These are phyloP conservation scores for Rotaria magnacalcarata DNA, from an alignment of 2,888 invertebrate genomes.

Conservation along the genomic window DNA sequence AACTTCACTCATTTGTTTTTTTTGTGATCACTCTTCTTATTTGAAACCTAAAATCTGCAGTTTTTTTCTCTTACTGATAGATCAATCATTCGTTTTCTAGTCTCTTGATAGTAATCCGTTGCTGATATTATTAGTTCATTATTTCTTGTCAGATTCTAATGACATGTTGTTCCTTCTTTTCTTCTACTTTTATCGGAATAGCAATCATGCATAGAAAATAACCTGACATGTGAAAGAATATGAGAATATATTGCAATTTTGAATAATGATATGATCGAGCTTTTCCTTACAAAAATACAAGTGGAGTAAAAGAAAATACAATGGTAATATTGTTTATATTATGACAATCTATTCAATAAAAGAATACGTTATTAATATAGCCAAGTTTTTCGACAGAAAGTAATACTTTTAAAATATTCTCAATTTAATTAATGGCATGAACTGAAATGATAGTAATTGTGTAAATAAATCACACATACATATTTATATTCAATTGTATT, in stretches of 20 bases:
- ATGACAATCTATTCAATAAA: neutral
- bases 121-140: neutral
- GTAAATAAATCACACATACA: neutral
- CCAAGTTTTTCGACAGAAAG: too few relatives aligned
- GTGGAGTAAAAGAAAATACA: neutral
- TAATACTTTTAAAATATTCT: neutral
- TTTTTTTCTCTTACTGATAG: neutral
- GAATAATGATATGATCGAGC: neutral
- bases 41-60: neutral
- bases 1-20: too few relatives aligned
- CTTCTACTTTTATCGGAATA: neutral
- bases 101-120: neutral
- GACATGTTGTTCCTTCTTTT: neutral
- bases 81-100: neutral
- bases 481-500: neutral
- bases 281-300: neutral
- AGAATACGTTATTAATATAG: neutral
- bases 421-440: neutral
- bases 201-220: neutral
- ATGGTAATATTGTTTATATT: neutral
- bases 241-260: neutral
- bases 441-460: neutral
- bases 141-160: neutral
- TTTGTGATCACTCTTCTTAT: too few relatives aligned
- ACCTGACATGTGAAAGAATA: neutral